Conservation (phyloP, 1,140 invertebrate genomes). For the Goniozus legneri region DNA sequence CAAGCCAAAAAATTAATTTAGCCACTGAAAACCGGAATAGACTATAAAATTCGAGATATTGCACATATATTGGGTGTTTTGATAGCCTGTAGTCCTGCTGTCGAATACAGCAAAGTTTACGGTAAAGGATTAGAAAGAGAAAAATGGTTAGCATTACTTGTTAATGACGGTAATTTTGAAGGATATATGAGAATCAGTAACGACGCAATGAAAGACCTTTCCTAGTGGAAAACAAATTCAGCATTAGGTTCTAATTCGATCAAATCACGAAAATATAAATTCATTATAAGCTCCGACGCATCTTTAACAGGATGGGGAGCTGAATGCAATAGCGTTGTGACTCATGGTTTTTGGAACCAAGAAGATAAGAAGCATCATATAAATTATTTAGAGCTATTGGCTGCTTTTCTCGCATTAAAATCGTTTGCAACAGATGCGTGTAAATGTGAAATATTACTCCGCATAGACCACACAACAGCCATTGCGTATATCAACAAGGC, state of each 20-base stretch:
- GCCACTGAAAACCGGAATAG: neutral
- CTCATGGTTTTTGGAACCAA: neutral
- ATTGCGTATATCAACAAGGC: conserved; percentile 24
- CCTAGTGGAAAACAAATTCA: neutral
- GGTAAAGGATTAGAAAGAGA: conserved; percentile 9
- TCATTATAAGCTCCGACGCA: neutral
- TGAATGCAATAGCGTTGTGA: neutral
- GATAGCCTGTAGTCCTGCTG: neutral
- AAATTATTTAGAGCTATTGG: neutral
- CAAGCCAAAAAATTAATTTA: neutral
- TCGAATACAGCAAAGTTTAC: conserved; percentile 12
- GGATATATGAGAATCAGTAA: neutral
- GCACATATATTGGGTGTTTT: conserved; percentile 4
- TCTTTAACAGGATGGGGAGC: neutral
- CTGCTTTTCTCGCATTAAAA: neutral
- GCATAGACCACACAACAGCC: conserved; percentile 14
- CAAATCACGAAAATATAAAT: neutral
- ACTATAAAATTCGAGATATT: conserved; percentile 4
- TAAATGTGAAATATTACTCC: neutral
- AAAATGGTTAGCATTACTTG: neutral
- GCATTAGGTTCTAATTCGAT: neutral
- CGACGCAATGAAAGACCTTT: neutral
- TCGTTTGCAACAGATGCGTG: neutral
- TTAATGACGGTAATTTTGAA: neutral
- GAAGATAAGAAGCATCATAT: neutral